Evolutionary conservation across 2,888 invertebrate genomes (phyloP).

Genomic region (Sphaeridia pumilis): DNA sequence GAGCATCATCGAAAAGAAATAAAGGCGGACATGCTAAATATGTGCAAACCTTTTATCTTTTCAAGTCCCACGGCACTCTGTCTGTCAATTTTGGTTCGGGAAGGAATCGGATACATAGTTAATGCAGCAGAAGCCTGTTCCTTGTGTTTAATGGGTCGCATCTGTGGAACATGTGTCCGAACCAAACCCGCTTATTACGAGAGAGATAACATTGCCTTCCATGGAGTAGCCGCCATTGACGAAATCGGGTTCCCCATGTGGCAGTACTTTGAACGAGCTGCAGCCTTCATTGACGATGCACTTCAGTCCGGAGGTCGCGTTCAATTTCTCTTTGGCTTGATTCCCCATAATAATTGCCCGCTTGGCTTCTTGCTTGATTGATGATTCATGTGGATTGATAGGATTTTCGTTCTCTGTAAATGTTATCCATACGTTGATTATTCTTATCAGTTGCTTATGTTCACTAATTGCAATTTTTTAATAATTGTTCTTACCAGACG

Average conservation of each 20-base stretch:
- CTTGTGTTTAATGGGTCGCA: conserved; percentile 18
- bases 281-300: conserved; percentile 42
- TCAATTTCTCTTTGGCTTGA: too few species aligned
- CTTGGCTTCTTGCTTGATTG: too few species aligned
- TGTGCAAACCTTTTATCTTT: too few species aligned
- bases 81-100: conserved; percentile 18
- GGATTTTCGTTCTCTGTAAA: too few species aligned
- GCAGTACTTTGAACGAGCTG: conserved; percentile 41
- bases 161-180: conserved; percentile 26
- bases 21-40: too few species aligned
- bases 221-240: conserved; percentile 43
- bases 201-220: conserved; percentile 35
- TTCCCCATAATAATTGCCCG: too few species aligned
- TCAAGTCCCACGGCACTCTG: conserved; percentile 24
- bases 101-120: conserved; percentile 30
- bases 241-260: conserved; percentile 41
- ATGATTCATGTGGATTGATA: too few species aligned
- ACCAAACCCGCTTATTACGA: conserved; percentile 12
- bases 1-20: too few species aligned
- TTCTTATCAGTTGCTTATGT: too few species aligned
- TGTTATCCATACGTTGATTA: too few species aligned
- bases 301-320: conserved; percentile 32
- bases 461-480: too few species aligned
- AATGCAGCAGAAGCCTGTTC: conserved; percentile 30
- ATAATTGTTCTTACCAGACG: conserved; percentile 38